These are phyloP conservation scores for Tamias sibiricus DNA, from an alignment of 2,113 vertebrate genomes.

Conservation along the genomic window DNA sequence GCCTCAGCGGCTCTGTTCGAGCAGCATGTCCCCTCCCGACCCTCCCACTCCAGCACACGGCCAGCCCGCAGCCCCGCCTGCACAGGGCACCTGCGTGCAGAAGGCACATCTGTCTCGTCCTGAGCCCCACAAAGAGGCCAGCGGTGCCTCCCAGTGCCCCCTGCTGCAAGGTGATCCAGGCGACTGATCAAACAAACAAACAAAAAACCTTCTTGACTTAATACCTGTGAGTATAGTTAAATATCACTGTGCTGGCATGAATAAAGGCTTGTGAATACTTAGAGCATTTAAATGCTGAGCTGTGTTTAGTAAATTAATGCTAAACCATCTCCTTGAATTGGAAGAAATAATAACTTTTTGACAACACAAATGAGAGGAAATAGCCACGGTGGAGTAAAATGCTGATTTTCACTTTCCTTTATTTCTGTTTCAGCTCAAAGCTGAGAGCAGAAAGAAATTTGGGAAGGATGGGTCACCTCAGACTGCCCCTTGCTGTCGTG, in stretches of 20 bases:
- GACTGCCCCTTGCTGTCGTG: background rate
- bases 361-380: background rate
- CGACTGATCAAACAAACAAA: background rate
- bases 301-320: background rate
- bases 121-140: background rate
- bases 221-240: background rate
- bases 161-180: background rate
- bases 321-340: background rate
- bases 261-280: background rate
- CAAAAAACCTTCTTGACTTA: background rate
- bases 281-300: background rate
- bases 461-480: background rate
- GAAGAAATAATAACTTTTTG: slow-evolving; percentile 19
- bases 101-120: background rate
- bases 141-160: background rate
- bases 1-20: background rate
- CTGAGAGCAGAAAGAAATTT: background rate
- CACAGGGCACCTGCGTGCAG: background rate
- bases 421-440: background rate
- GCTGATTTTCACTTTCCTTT: background rate
- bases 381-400: background rate
- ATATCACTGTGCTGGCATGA: background rate
- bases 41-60: fast-evolving
- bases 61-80: fast-evolving
- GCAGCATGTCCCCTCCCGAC: fast-evolving